Percentiles rank a stretch among this genome's conserved stretches.
These are phyloP conservation scores for Reinhardtius hippoglossoides DNA, from an alignment of 2,113 vertebrate genomes.

Conservation along the genomic window DNA sequence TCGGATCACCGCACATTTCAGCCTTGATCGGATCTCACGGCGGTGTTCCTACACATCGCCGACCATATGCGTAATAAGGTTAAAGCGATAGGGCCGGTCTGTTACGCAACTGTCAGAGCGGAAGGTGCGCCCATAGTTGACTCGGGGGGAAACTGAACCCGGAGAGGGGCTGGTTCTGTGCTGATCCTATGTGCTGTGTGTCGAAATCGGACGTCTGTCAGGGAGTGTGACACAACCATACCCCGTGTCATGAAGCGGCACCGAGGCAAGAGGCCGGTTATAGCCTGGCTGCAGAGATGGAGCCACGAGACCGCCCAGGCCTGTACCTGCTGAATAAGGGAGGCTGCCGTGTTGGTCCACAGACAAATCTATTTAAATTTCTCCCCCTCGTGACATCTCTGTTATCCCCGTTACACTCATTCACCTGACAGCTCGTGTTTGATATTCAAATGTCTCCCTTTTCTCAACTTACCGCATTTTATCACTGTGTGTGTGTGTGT, in stretches of 20 bases:
- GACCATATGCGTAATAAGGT: slow-evolving; percentile 37
- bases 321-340: slow-evolving; percentile 17
- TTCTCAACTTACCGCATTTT: neutral
- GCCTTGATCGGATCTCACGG: slow-evolving; percentile 21
- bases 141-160: slow-evolving; percentile 45
- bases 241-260: slow-evolving; percentile 32
- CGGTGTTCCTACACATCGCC: slow-evolving; percentile 38
- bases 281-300: slow-evolving; percentile 37
- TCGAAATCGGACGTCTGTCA: slow-evolving; percentile 36
- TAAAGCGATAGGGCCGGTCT: slow-evolving; percentile 55
- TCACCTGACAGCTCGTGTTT: neutral
- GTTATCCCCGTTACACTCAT: neutral
- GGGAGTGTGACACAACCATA: slow-evolving; percentile 17
- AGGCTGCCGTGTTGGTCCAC: neutral
- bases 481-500: neutral
- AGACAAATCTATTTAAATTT: neutral
- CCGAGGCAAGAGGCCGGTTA: slow-evolving; percentile 21
- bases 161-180: slow-evolving; percentile 17
- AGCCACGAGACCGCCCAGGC: slow-evolving; percentile 43
- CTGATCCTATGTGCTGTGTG: neutral
- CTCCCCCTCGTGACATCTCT: neutral
- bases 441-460: neutral
- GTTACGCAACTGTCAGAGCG: slow-evolving; percentile 76
- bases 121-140: slow-evolving; percentile 68
- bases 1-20: neutral